These are phyloP conservation scores for Mylabris sibirica DNA, from an alignment of 2,888 invertebrate genomes.

Conservation along the genomic window DNA sequence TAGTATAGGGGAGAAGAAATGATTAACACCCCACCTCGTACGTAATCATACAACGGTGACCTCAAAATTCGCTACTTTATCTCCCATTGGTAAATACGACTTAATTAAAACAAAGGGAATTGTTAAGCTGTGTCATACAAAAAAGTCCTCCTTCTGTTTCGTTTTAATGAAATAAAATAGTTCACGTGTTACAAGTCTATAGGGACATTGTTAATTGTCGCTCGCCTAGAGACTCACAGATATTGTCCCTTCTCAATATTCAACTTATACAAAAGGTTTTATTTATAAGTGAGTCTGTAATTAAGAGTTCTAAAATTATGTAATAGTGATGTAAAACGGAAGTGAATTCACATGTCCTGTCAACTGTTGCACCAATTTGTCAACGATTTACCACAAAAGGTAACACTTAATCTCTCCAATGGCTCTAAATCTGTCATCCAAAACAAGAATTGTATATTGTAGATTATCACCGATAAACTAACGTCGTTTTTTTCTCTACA, in stretches of 20 bases:
- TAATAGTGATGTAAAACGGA: slow-evolving; percentile 26
- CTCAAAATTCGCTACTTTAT: background rate
- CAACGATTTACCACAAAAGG: slow-evolving; percentile 29
- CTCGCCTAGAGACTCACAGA: background rate
- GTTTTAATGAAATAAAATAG: background rate
- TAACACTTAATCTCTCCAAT: slow-evolving; percentile 18
- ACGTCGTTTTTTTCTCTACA: background rate
- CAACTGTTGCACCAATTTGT: slow-evolving; percentile 31
- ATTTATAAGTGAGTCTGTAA: background rate
- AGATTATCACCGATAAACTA: background rate
- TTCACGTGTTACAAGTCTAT: slow-evolving; percentile 8
- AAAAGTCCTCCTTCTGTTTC: background rate
- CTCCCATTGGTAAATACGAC: background rate
- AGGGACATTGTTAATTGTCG: slow-evolving; percentile 14
- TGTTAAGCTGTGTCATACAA: background rate
- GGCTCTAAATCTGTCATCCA: background rate
- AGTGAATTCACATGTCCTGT: slow-evolving; percentile 37
- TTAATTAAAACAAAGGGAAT: background rate
- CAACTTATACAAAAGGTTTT: background rate
- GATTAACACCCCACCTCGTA: background rate
- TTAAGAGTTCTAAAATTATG: background rate
- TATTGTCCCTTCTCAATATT: background rate
- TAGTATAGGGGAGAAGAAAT: background rate
- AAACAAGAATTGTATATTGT: background rate
- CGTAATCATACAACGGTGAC: no score